Evolutionary conservation across 2,888 invertebrate genomes (phyloP), one percentile per base, ranked within the genome.

Genomic region (Macrostomum cliftonense): DNA sequence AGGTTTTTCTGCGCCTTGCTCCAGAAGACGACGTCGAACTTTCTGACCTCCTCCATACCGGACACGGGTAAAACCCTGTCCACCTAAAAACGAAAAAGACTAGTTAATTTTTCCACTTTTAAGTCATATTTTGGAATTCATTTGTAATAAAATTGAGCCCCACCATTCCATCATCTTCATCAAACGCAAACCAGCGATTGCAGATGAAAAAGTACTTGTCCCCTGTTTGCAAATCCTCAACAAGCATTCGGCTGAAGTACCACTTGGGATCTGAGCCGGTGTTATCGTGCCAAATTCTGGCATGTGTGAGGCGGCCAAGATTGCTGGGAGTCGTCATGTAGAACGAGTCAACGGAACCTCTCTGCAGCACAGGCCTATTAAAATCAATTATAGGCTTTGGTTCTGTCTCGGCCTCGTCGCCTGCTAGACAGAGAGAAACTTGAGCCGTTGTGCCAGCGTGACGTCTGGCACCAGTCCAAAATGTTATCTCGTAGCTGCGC

Each of bases 201-300:
- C 43, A 43, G 39, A 56, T 53, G 50, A 57, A 56, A 50, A 48
- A 56, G 51, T 45, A 55, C 59, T 57, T 56, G 43, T 57, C 52
- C 12, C 55, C 52, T 2, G 59, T 59, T 52, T 62, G 61, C 9
- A 63, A 49, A 46, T 63, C 62, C 14, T 56, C 54, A 7, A 63
- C 56, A 45, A 59, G 54, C 20, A 62, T 52, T 42, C 61, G 58
- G 51, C 56, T 57, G 16, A 63, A 57, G 54, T 58, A 62, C 63
- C 63, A 63, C 14, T 59, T 56, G 43, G 62, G 61, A 19, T 57
- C 56, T n/a, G 52, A 54, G 2, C 63, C 63, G 0, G 54, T 52
- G 53, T 60, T 61, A 46, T 63, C 63, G 52, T 63, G 63, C 63
- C 63, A 63, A 11, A 63, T 51, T n/a, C n/a, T n/a, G n/a, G n/a